Percentiles rank a stretch among this genome's conserved stretches.
phyloP scores from a whole-genome alignment of 2,888 invertebrate genomes.

The Geotrupes spiniger region DNA sequence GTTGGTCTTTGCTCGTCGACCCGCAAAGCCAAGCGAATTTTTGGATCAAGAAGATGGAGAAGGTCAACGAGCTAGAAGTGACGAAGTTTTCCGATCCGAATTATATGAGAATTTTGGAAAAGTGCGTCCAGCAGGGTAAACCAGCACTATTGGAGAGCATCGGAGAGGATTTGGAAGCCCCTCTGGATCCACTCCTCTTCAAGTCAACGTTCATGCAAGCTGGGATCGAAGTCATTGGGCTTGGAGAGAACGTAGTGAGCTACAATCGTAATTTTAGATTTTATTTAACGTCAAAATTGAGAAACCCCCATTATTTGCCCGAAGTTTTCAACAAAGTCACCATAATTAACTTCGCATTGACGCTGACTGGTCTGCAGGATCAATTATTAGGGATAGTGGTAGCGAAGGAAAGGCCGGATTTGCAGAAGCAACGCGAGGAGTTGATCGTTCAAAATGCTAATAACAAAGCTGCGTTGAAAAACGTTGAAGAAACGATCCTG shows the following conservation, averaged over 20 bases:
- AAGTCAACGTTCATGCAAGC: conserved; percentile 74
- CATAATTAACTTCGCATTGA: conserved; percentile 79
- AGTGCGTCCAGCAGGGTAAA: conserved; percentile 71
- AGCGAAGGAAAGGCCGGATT: conserved; percentile 79
- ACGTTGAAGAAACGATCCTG: conserved; percentile 86
- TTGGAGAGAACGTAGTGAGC: conserved; percentile 76
- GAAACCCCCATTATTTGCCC: conserved; percentile 83
- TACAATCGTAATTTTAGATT: conserved; percentile 73
- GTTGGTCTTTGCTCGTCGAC: conserved; percentile 79
- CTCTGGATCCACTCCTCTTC: conserved; percentile 72
- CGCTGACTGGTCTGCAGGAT: conserved; percentile 78
- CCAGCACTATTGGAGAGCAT: conserved; percentile 77
- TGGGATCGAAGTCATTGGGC: conserved; percentile 69
- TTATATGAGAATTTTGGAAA: conserved; percentile 74
- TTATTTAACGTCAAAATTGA: conserved; percentile 78
- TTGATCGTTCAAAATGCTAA: conserved; percentile 75
- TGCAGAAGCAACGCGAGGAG: conserved; percentile 77
- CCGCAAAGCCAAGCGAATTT: conserved; percentile 83
- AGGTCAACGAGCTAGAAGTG: conserved; percentile 64
- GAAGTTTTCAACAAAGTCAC: conserved; percentile 82
- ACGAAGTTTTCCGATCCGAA: conserved; percentile 72
- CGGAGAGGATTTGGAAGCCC: conserved; percentile 73
- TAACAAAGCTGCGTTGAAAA: conserved; percentile 76
- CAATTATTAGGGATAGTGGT: conserved; percentile 82
- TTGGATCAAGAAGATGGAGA: conserved; percentile 84